Conservation (phyloP, 2,888 invertebrate genomes). For the Drosophila kuntzei region DNA sequence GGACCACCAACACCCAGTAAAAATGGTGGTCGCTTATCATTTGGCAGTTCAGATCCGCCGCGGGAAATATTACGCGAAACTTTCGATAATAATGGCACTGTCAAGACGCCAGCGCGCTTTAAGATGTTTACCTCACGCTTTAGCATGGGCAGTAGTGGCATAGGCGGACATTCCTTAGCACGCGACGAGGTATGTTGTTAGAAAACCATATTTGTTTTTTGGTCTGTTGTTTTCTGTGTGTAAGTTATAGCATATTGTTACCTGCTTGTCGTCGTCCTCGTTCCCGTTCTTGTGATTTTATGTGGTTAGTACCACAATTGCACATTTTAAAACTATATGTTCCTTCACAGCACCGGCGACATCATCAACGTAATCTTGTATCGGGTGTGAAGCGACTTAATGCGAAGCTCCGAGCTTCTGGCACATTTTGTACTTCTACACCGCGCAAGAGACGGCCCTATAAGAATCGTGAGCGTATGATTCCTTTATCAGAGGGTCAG, state of each 20-base stretch:
- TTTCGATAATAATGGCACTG: conserved; percentile 84
- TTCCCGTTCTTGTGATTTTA: conserved; percentile 26
- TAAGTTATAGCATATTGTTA: conserved; percentile 17
- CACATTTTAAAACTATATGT: conserved; percentile 26
- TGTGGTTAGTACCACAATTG: conserved; percentile 27
- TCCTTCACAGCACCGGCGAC: conserved; percentile 40
- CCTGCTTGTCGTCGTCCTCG: conserved; percentile 24
- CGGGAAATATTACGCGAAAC: conserved; percentile 88
- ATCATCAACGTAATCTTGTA: conserved; percentile 27
- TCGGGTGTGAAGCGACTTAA: conserved; percentile 34
- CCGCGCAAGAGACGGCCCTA: conserved; percentile 82
- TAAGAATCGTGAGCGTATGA: conserved; percentile 50
- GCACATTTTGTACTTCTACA: conserved; percentile 80
- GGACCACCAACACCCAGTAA: conserved; percentile 95
- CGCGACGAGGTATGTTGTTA: conserved; percentile 64
- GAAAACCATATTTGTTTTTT: conserved; percentile 28
- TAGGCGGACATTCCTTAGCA: conserved; percentile 75
- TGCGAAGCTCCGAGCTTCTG: conserved; percentile 13
- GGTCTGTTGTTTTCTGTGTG: conserved; percentile 18
- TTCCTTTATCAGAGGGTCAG: conserved; percentile 15
- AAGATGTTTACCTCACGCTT: conserved; percentile 87
- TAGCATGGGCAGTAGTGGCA: conserved; percentile 70
- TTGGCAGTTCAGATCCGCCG: conserved; percentile 86
- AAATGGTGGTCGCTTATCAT: conserved; percentile 91
- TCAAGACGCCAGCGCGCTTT: conserved; percentile 89